Conservation (phyloP, 2,888 invertebrate species). For the Horisme vitalbata region DNA sequence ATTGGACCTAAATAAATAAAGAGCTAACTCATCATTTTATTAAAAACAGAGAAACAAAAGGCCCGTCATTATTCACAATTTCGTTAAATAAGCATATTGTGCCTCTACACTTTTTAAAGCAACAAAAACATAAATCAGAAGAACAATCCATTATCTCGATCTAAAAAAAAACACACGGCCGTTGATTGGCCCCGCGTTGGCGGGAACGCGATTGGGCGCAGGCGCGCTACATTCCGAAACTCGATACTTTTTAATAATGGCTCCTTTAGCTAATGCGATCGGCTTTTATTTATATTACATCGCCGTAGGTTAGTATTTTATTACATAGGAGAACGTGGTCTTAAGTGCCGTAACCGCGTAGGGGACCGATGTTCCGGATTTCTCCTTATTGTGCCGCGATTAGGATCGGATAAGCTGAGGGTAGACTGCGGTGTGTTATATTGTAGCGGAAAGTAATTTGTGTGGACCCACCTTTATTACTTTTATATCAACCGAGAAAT, state of each 20-base stretch:
- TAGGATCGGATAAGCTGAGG: constrained; percentile 49
- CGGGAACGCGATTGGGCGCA: constrained; percentile 65
- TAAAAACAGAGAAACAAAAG: no score
- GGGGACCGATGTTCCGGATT: constrained; percentile 55
- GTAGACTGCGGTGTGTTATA: constrained; percentile 43
- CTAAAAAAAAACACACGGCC: constrained; percentile 61
- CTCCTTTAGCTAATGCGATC: constrained; percentile 81
- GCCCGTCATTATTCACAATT: no score
- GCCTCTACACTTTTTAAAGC: constrained; percentile 48
- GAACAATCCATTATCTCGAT: constrained; percentile 79
- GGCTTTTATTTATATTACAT: constrained; percentile 75
- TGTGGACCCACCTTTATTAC: not conserved
- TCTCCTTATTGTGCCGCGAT: constrained; percentile 55
- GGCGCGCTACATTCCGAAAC: constrained; percentile 71
- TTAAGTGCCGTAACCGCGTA: constrained; percentile 55
- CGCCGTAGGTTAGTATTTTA: constrained; percentile 73
- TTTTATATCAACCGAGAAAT: no score
- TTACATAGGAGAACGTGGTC: constrained; percentile 68
- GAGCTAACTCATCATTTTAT: no score
- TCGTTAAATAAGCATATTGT: no score
- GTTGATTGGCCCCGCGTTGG: constrained; percentile 64
- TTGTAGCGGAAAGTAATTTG: constrained; percentile 27
- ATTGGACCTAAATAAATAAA: no score
- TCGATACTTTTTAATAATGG: constrained; percentile 83
- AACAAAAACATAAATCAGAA: constrained; percentile 74